Evolutionary conservation across 2,797 vertebrate genomes (phyloP), one percentile per base, ranked within the genome.

Genomic region (Allobates femoralis): DNA sequence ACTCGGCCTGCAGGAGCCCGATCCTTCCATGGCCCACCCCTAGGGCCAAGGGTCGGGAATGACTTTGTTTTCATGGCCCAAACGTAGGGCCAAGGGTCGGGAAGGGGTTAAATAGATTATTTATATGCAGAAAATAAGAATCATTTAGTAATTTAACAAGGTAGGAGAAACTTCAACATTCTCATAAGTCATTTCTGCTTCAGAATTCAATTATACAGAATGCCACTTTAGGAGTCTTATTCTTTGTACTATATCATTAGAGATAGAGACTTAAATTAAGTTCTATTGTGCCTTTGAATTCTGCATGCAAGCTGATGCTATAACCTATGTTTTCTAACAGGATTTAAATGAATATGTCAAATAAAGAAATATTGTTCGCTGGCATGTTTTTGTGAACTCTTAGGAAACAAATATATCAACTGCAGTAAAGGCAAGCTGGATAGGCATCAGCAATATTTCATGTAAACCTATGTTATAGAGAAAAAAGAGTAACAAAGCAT

Each of bases 281-380:
- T 55, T 53, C 51, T 32, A 58, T 34, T 56, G 76, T 78, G 30
- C 32, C 76, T 78, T 37, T 78, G 10, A 32, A 60, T 41, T 79
- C 32, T 41, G 32, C 55, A 16, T 37, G 14, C 19, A 26, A 62
- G n/a, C 55, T 60, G 55, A 26, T 32, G 34, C 32, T n/a, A 18
- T 79, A 79, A 79, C 58, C 56, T 62, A 23, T 41, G 32, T 79
- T 62, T 79, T 28, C 55, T 60, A 79, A 60, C 19, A 79, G 18
- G 75, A 56, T 56, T 78, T 78, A 78, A 78, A 78, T 78, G 53
- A 79, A 79, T 58, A 79, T 58, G 76, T 79, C 76, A 79, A 56
- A 79, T 62, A 34, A 32, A 28, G 34, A 60, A 41, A 28, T 62
- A 32, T 62, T 79, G 55, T n/a, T 78, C n/a, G 53, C 55, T 79